A percentile compares a stretch with the other conserved stretches of the same genome.
Evolutionary conservation across 2,888 invertebrate species (phyloP).

Genomic region (Perithous albicinctus): DNA sequence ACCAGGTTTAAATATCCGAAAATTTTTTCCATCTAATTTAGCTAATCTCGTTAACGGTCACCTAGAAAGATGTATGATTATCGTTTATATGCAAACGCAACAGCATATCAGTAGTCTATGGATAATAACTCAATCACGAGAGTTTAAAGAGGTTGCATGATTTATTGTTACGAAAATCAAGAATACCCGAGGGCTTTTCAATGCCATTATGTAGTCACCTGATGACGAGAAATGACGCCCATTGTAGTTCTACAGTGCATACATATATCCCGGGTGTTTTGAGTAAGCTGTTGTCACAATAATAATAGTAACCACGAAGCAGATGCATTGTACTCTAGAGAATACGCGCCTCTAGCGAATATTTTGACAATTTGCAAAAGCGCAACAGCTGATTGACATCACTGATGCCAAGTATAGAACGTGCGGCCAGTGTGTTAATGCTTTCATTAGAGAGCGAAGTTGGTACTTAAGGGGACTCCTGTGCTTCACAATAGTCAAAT

Average conservation of each 20-base stretch:
- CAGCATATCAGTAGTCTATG: neutral
- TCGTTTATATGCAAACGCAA: neutral
- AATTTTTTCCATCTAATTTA: no score
- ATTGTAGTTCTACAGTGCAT: neutral
- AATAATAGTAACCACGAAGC: no score
- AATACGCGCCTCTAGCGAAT: conserved; percentile 7
- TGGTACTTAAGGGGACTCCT: no score
- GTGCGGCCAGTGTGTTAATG: no score
- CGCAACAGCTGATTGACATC: neutral
- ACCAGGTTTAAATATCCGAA: no score
- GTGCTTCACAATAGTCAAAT: no score
- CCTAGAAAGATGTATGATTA: neutral
- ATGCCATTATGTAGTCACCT: neutral
- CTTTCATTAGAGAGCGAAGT: no score
- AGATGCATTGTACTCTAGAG: neutral
- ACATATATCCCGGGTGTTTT: neutral
- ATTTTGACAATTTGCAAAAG: neutral
- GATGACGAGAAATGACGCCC: conserved; percentile 1
- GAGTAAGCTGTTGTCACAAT: neutral
- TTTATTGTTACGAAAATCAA: neutral
- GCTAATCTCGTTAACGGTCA: neutral
- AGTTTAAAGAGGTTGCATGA: neutral
- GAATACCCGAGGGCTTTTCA: neutral
- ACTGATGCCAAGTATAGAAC: neutral
- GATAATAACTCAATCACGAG: neutral